Percentiles rank a stretch among this genome's conserved stretches.
phyloP scores from a whole-genome alignment of 2,113 vertebrate species.

The Crypturellus undulatus region DNA sequence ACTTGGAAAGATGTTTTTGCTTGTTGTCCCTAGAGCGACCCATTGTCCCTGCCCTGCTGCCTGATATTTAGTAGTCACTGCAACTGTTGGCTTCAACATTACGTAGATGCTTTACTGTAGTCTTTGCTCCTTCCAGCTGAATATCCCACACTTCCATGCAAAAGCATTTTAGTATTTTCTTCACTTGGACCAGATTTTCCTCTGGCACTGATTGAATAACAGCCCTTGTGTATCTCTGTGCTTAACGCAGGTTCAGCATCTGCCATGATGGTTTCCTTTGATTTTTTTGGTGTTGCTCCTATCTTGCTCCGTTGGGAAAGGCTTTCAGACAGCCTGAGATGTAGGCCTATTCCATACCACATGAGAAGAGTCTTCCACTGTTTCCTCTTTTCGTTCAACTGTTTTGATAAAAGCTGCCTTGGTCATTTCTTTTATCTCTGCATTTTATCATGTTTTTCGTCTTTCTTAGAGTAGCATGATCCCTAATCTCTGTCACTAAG shows the following conservation, averaged over 20 bases:
- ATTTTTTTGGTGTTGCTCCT: background rate
- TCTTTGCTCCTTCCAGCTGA: background rate
- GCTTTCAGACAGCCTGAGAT: background rate
- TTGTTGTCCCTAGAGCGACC: background rate
- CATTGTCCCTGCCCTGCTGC: background rate
- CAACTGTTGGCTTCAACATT: background rate
- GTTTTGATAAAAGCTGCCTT: background rate
- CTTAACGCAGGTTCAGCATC: background rate
- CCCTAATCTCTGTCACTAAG: background rate
- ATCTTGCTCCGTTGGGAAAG: background rate
- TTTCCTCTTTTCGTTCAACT: background rate
- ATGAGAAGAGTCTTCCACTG: background rate
- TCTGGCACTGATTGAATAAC: background rate
- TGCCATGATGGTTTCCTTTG: background rate
- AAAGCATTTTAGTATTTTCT: background rate
- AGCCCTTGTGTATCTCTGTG: background rate
- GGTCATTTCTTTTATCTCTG: background rate
- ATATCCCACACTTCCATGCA: background rate
- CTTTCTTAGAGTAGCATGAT: accelerated
- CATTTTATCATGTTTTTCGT: accelerated
- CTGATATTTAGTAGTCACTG: background rate
- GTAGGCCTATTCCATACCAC: background rate
- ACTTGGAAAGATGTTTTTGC: background rate
- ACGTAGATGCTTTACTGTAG: background rate
- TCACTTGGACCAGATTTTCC: background rate